Conservation (phyloP, 2,797 vertebrate genomes). For the Xiphophorus birchmanni region DNA sequence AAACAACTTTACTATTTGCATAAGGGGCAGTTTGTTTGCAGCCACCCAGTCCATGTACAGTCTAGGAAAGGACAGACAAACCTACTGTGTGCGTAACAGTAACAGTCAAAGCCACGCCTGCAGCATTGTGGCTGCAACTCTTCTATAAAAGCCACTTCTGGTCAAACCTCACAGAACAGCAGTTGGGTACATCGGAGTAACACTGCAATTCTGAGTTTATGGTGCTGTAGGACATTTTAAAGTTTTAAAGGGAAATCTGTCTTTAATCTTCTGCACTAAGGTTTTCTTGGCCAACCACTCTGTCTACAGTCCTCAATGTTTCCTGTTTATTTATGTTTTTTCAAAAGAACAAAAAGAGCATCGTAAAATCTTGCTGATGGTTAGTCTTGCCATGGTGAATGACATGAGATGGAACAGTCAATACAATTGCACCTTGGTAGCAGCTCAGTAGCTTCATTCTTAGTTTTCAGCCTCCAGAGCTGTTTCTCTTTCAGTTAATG, state of each 20-base stretch:
- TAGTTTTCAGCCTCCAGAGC: neutral
- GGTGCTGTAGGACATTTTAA: neutral
- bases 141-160: neutral
- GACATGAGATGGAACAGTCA: neutral
- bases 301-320: neutral
- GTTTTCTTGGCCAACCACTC: neutral
- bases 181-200: neutral
- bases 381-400: neutral
- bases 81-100: neutral
- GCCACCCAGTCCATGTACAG: neutral
- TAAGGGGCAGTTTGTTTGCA: neutral
- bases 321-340: too few species aligned
- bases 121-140: neutral
- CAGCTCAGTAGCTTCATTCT: neutral
- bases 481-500: neutral
- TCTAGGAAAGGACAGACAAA: neutral
- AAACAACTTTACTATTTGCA: neutral
- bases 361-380: neutral
- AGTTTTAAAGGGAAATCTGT: neutral
- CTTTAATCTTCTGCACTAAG: neutral
- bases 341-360: neutral
- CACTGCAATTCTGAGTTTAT: neutral
- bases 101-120: neutral
- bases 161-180: neutral
- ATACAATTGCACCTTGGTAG: neutral